Evolutionary conservation across 2,797 vertebrate species (phyloP).

Genomic region (Gobionotothen gibberifrons): DNA sequence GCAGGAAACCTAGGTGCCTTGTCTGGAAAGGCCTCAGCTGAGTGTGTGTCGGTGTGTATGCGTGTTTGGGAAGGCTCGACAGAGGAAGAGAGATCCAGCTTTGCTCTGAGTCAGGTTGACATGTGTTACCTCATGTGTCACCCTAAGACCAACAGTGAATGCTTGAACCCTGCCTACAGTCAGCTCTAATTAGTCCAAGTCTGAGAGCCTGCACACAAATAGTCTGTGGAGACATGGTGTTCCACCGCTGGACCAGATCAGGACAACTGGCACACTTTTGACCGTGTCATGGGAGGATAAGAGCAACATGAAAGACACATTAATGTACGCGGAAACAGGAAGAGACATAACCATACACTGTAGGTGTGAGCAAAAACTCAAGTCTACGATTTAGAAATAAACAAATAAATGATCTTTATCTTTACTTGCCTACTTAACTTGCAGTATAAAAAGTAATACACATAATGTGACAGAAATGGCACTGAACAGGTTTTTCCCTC

Average conservation of each 20-base stretch:
- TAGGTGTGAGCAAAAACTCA: neutral
- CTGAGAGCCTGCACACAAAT: slow-evolving; percentile 69
- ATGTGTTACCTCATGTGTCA: slow-evolving; percentile 75
- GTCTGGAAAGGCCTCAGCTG: slow-evolving; percentile 23
- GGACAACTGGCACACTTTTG: slow-evolving; percentile 17
- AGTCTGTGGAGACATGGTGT: slow-evolving; percentile 45
- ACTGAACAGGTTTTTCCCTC: neutral
- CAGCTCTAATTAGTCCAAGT: slow-evolving; percentile 68
- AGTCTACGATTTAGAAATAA: neutral
- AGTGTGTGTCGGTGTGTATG: slow-evolving; percentile 14
- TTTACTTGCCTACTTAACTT: neutral
- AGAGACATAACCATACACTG: neutral
- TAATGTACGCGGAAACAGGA: neutral
- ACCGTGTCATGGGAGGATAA: neutral
- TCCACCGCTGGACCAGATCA: slow-evolving; percentile 33
- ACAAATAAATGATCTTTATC: slow-evolving; percentile 3
- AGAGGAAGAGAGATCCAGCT: slow-evolving; percentile 70
- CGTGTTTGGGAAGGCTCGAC: slow-evolving; percentile 30
- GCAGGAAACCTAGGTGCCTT: slow-evolving; percentile 48
- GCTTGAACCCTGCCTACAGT: slow-evolving; percentile 71
- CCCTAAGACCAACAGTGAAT: slow-evolving; percentile 66
- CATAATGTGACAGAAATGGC: neutral
- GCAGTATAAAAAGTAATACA: neutral
- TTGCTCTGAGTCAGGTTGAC: slow-evolving; percentile 68
- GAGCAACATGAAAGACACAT: neutral